Evolutionary conservation across 2,113 vertebrate species (phyloP).

Genomic region (Picathartes gymnocephalus): DNA sequence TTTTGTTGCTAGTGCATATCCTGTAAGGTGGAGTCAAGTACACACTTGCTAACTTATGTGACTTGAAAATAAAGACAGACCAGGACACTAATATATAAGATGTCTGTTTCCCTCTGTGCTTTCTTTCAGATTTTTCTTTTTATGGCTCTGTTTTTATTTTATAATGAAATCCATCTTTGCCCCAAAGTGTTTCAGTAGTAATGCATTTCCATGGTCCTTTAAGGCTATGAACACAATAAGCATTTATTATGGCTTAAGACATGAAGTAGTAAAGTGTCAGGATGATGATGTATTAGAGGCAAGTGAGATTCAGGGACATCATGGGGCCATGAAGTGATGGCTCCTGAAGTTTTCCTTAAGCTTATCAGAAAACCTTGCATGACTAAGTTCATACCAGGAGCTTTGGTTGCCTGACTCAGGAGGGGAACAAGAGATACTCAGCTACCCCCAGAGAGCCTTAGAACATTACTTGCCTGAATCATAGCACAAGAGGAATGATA

Average conservation of each 20-base stretch:
- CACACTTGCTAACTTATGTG: not conserved
- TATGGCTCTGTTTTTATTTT: not conserved
- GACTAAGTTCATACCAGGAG: not conserved
- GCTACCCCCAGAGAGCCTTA: not conserved
- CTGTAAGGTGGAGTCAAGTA: not conserved
- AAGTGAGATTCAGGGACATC: not conserved
- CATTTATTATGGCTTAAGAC: not conserved
- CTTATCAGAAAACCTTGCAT: not conserved
- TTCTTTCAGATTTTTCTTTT: not conserved
- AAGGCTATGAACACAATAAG: not conserved
- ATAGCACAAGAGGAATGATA: not conserved
- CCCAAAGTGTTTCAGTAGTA: not conserved
- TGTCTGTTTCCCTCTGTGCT: not conserved
- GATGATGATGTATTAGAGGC: not conserved
- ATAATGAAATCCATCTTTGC: not conserved
- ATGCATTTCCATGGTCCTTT: not conserved
- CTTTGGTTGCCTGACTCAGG: rapidly evolving
- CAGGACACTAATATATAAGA: not conserved
- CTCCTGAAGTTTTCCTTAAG: not conserved
- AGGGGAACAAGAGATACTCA: not conserved
- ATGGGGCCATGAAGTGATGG: no score
- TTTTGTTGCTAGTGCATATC: not conserved
- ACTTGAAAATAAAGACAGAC: not conserved
- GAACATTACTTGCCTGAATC: not conserved
- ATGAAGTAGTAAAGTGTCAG: not conserved